Base-by-base conservation (phyloP, 35 echinoderm and acorn worm species). In the Lytechinus pictus region DNA sequence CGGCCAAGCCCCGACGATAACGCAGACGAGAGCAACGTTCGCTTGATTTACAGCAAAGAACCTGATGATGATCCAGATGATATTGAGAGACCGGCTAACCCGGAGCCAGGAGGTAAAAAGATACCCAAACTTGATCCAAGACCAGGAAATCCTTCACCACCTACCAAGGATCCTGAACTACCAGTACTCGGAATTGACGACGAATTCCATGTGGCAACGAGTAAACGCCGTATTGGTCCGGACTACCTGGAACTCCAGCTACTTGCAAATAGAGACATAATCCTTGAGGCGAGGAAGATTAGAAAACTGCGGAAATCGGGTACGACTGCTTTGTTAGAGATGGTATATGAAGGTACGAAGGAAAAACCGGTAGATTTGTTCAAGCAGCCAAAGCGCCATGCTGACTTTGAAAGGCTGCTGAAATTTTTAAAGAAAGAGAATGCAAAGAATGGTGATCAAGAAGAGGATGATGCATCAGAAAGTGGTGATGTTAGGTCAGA, bases 31-130 rank as follows among this genome's bases (percentile, higher is more conserved):
- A 79, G n/a, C 21, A 16, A 16, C 1, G 66, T 24, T 79, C 19
- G 66, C n/a, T 24, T 79, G 66, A 79, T 16, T 4, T 79, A 79
- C n/a, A 44, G 33, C 33, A 24, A 79, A 79, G 66, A 24, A 24
- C 19, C 16, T 79, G 19, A 8, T 33, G 88, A 90, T 13, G 16
- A 28, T 10, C 27, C 52, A 44, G 21, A 21, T 52, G 88, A 90
- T 12, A 9, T n/a, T 6, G 92, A 93, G 28, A 93, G 92, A 57
- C 92, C 92, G 28, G 3, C 52, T 12, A 93, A 93, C 56, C 92
- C 92, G 4, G 92, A 93, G 21, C 92, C 92, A 93, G 92, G 92
- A 27, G 92, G 92, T 19, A 54, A 57, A 10, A 93, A 57, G n/a
- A n/a, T 93, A 4, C 92, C 92, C 4, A 54, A 55, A 54, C 54